Percentiles rank a stretch among this genome's conserved stretches.
Conservation (phyloP, 2,113 vertebrate genomes). For the Bufo bufo region DNA sequence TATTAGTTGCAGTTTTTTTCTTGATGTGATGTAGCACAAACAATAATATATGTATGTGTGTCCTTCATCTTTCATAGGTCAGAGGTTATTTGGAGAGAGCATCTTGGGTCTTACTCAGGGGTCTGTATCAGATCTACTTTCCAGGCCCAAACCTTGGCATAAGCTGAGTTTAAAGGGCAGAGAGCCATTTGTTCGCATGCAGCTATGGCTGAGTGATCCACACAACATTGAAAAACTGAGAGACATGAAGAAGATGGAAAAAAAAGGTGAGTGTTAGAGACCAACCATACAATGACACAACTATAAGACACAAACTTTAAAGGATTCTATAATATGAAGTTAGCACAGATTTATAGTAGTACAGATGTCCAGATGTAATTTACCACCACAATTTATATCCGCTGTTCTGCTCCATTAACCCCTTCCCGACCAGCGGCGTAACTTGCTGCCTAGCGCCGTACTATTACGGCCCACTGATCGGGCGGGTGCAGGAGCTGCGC, state of each 20-base stretch:
- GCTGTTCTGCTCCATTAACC: too few relatives aligned
- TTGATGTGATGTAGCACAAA: neutral
- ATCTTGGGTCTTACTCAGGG: slow-evolving; percentile 97
- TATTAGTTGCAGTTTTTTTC: neutral
- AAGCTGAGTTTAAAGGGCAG: slow-evolving; percentile 97
- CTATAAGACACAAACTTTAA: neutral
- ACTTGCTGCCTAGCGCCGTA: too few relatives aligned
- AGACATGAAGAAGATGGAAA: slow-evolving; percentile 98
- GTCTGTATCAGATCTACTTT: slow-evolving; percentile 96
- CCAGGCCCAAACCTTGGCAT: slow-evolving; percentile 97
- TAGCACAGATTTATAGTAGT: too few relatives aligned
- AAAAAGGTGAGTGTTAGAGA: slow-evolving; percentile 83
- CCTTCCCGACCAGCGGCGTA: too few relatives aligned
- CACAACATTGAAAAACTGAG: slow-evolving; percentile 94
- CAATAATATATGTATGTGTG: neutral
- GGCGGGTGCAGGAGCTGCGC: too few relatives aligned
- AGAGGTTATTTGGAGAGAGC: slow-evolving; percentile 96
- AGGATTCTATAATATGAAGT: neutral
- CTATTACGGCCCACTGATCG: too few relatives aligned
- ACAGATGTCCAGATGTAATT: too few relatives aligned
- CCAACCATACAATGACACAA: neutral
- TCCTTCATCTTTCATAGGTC: slow-evolving; percentile 74
- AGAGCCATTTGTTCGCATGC: slow-evolving; percentile 98
- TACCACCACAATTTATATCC: too few relatives aligned
- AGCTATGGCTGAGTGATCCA: slow-evolving; percentile 96